These are phyloP conservation scores for Microdon myrmicae DNA, from an alignment of 2,888 invertebrate species.

Conservation along the genomic window DNA sequence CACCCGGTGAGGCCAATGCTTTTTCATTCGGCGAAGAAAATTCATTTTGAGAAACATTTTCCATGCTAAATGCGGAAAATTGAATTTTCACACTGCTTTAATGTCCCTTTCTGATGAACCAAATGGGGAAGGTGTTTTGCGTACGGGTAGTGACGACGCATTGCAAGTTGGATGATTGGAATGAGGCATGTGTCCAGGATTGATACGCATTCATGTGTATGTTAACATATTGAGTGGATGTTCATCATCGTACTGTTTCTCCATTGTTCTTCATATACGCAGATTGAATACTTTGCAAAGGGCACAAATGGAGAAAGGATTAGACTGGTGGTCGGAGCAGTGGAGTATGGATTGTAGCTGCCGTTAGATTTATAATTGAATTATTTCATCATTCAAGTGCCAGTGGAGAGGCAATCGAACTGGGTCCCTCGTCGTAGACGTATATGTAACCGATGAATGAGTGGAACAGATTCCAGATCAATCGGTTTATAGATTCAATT, in stretches of 20 bases:
- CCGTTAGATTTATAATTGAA: conserved; percentile 50
- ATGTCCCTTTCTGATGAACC: conserved; percentile 9
- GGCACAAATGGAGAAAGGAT: conserved; percentile 47
- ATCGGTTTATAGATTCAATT: conserved; percentile 51
- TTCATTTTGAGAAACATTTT: conserved; percentile 41
- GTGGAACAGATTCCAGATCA: conserved; percentile 41
- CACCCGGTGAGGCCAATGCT: background rate
- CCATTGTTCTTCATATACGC: background rate
- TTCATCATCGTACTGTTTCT: conserved; percentile 24
- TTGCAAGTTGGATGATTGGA: background rate
- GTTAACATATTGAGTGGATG: conserved; percentile 46
- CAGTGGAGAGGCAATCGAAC: conserved; percentile 2
- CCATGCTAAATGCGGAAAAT: conserved; percentile 42
- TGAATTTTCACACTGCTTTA: conserved; percentile 45
- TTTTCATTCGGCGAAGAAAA: conserved; percentile 17
- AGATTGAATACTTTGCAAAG: conserved; percentile 41
- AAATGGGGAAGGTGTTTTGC: background rate
- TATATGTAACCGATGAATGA: conserved; percentile 23
- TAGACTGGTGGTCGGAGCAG: conserved; percentile 11
- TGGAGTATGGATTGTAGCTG: conserved; percentile 32
- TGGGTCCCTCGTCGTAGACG: background rate
- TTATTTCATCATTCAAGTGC: conserved; percentile 49
- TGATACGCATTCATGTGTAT: conserved; percentile 34
- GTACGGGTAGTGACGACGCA: no score
- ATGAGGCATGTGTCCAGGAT: background rate